These are phyloP conservation scores for Pseudorhombus dupliciocellatus DNA, from an alignment of 2,113 vertebrate genomes.

Conservation along the genomic window DNA sequence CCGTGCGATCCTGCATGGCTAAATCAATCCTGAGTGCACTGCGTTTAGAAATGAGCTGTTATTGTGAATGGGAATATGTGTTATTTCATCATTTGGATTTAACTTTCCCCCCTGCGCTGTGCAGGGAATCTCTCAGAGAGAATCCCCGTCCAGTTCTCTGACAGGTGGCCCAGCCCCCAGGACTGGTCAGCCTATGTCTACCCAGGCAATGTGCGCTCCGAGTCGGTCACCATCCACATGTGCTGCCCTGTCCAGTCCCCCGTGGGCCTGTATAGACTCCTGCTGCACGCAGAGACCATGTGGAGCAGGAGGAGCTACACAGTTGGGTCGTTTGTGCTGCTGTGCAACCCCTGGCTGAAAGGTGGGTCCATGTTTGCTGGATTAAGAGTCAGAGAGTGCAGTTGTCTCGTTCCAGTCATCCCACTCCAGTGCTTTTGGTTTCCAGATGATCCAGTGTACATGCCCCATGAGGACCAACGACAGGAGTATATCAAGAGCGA, in stretches of 20 bases:
- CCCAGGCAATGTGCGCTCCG: not conserved
- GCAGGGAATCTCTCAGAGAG: constrained; percentile 40
- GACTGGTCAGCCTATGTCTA: constrained; percentile 57
- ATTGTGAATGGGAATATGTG: too few species aligned
- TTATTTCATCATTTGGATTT: not conserved
- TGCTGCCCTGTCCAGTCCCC: constrained; percentile 57
- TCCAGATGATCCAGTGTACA: constrained; percentile 72
- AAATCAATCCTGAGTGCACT: too few species aligned
- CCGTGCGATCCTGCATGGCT: too few species aligned
- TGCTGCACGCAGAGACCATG: constrained; percentile 34
- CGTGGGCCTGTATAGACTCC: constrained; percentile 58
- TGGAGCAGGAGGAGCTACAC: not conserved
- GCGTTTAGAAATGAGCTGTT: too few species aligned
- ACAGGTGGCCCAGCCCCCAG: rapidly evolving
- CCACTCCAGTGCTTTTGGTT: not conserved
- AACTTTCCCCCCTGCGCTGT: not conserved
- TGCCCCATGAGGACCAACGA: constrained; percentile 48
- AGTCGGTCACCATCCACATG: constrained; percentile 55
- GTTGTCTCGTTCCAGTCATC: not conserved
- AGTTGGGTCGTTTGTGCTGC: constrained; percentile 62
- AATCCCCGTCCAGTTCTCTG: constrained; percentile 45
- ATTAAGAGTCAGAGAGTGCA: too few species aligned
- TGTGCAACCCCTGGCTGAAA: constrained; percentile 73
- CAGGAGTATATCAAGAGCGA: constrained; percentile 73
- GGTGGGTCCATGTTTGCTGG: constrained; percentile 47